These are phyloP conservation scores for Centropristis striata DNA, from an alignment of 2,113 vertebrate genomes.

Conservation along the genomic window DNA sequence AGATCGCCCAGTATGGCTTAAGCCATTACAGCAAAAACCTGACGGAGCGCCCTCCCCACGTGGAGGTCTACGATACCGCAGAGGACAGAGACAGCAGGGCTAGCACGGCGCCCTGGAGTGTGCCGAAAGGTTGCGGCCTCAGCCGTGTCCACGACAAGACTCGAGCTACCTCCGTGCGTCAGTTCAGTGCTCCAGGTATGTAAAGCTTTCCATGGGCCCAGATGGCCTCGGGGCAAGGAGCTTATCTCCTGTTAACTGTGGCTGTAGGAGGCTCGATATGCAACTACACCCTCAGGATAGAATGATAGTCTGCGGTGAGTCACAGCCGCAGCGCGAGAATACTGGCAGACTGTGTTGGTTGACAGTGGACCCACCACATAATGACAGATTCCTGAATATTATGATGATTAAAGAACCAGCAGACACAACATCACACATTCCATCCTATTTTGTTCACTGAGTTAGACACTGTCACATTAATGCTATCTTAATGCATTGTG, in stretches of 20 bases:
- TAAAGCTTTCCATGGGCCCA: constrained; percentile 18
- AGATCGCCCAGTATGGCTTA: constrained; percentile 98
- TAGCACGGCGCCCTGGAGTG: constrained; percentile 81
- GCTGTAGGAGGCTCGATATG: constrained; percentile 51
- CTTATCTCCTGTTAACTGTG: constrained; percentile 63
- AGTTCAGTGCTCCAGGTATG: constrained; percentile 93
- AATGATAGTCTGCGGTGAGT: constrained; percentile 50
- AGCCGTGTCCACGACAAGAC: constrained; percentile 87
- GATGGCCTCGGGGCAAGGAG: constrained; percentile 44
- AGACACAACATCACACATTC: constrained; percentile 19
- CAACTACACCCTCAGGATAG: constrained; percentile 41
- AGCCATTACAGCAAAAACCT: constrained; percentile 99
- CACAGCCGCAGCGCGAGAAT: constrained; percentile 16
- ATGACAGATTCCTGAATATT: constrained; percentile 33
- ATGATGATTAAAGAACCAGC: constrained; percentile 39
- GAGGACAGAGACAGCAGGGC: constrained; percentile 85
- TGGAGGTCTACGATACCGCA: constrained; percentile 92
- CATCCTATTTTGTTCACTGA: constrained; percentile 3
- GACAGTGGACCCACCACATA: constrained; percentile 34
- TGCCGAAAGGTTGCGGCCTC: constrained; percentile 91
- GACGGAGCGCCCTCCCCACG: constrained; percentile 92
- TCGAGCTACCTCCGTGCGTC: constrained; percentile 88
- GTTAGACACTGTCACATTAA: constrained; percentile 15
- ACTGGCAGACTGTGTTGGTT: constrained; percentile 19
- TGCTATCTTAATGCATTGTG: constrained; percentile 12